A percentile compares a stretch with the other conserved stretches of the same genome.
These are phyloP conservation scores for Leguminivora glycinivorella DNA, from an alignment of 1,140 invertebrate species.

Conservation along the genomic window DNA sequence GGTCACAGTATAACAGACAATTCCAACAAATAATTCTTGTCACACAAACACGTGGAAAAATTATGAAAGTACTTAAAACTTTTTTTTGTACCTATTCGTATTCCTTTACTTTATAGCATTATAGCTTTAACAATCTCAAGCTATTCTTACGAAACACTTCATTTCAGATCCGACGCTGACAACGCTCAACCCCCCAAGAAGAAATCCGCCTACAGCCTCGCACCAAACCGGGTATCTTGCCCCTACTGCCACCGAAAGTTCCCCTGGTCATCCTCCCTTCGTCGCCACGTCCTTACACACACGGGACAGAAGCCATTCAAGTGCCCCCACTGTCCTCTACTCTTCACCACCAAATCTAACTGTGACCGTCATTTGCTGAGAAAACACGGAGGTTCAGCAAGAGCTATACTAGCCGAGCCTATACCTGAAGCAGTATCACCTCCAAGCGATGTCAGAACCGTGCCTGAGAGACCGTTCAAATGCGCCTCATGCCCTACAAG, in stretches of 20 bases:
- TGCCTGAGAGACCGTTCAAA: slow-evolving; percentile 90
- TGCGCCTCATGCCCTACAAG: slow-evolving; percentile 91
- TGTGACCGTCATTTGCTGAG: slow-evolving; percentile 95
- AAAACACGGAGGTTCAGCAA: slow-evolving; percentile 87
- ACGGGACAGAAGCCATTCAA: slow-evolving; percentile 98
- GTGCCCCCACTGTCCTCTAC: slow-evolving; percentile 93
- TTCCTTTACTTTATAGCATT: too few species aligned
- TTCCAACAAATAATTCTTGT: too few species aligned
- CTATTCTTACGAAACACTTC: slow-evolving; percentile 24
- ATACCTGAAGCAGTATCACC: slow-evolving; percentile 56
- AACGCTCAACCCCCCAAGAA: slow-evolving; percentile 84
- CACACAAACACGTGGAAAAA: too few species aligned
- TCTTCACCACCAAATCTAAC: slow-evolving; percentile 98
- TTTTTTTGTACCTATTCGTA: too few species aligned
- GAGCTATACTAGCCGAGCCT: slow-evolving; percentile 66
- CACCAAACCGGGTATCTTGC: slow-evolving; percentile 94
- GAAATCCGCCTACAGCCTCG: slow-evolving; percentile 96
- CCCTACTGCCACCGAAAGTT: slow-evolving; percentile 95
- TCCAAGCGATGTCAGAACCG: slow-evolving; percentile 80
- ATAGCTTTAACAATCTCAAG: too few species aligned
- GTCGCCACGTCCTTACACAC: slow-evolving; percentile 95
- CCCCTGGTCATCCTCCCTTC: slow-evolving; percentile 96
- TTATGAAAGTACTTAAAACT: too few species aligned
- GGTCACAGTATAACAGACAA: too few species aligned
- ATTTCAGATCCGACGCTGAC: slow-evolving; percentile 80